Evolutionary conservation across 2,888 invertebrate genomes (phyloP), one percentile per base, ranked within the genome.

Genomic region (Drosophila heteroneura): DNA sequence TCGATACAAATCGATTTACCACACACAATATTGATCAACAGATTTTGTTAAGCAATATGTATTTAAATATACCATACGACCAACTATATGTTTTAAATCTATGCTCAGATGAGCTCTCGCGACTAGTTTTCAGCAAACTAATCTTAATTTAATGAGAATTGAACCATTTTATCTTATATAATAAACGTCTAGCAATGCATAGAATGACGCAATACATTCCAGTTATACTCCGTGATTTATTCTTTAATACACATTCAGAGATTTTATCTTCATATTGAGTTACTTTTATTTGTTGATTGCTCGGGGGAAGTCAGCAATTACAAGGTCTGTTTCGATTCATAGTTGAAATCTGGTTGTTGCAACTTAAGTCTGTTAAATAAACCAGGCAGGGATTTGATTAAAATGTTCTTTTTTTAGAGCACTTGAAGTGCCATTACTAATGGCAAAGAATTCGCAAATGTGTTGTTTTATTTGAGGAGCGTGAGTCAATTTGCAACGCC

Each of bases 401-500:
- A 47, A n/a, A 47, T 47, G 16, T 1, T 10, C 5, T n/a, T 44
- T 44, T 26, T 47, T 22, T 22, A 14, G 47, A 22, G 22, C 22
- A 47, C 47, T 47, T 47, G 22, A 47, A 26, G 26, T 47, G 47
- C 26, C 4, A 47, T 47, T 47, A 51, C 19, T 28, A 51, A 51
- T 28, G 16, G 19, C 19, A 19, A 28, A 28, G 51, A 51, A 51
- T 51, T 28, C 3, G 51, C 51, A 51, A 51, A 51, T 51, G 28
- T 19, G 28, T 28, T 19, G 28, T 1, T 51, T 51, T 51, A 28
- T 51, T 28, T 51, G 26, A 28, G 10, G 51, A 51, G 51, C 51
- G 28, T 51, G 51, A 51, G 51, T 51, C 51, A 51, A 22, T 49
- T 19, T 28, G 51, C 28, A 51, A 51, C 51, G 51, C 51, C 51